These are phyloP conservation scores for Himalopsyche tibetana DNA, from an alignment of 2,888 invertebrate species.

Conservation along the genomic window DNA sequence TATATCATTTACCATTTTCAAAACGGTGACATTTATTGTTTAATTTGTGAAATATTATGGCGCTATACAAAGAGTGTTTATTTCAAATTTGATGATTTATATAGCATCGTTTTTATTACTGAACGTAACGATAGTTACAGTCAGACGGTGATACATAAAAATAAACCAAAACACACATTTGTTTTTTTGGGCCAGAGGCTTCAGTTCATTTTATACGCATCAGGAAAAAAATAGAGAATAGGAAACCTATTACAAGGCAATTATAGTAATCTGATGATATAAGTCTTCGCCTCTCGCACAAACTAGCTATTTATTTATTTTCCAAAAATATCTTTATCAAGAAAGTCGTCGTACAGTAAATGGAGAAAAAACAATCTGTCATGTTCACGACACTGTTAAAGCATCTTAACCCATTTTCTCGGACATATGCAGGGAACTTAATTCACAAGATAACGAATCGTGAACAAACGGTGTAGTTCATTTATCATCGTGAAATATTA, in stretches of 20 bases:
- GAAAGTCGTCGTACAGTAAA: constrained; percentile 11
- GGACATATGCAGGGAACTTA: constrained; percentile 42
- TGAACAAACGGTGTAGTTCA: constrained; percentile 42
- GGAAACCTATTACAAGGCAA: constrained; percentile 37
- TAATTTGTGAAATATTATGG: background rate
- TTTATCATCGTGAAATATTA: constrained; percentile 38
- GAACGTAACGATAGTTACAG: background rate
- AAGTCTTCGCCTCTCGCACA: constrained; percentile 27
- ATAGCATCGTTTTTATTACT: background rate
- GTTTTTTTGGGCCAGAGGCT: constrained; percentile 1
- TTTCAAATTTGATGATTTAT: constrained; percentile 7
- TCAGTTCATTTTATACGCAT: constrained; percentile 3
- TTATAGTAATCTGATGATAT: constrained; percentile 43
- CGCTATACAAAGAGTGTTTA: background rate
- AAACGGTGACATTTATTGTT: constrained; percentile 3
- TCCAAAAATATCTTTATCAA: constrained; percentile 25
- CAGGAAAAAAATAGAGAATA: constrained; percentile 16
- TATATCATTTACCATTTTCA: no score
- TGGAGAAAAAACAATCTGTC: constrained; percentile 36
- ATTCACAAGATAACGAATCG: constrained; percentile 37
- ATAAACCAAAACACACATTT: constrained; percentile 24
- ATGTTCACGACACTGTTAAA: constrained; percentile 38
- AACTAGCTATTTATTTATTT: constrained; percentile 14
- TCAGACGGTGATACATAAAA: constrained; percentile 11
- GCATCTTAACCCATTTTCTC: constrained; percentile 41